These are phyloP conservation scores for Heteromyza rotundicornis DNA, from an alignment of 2,888 invertebrate species.

Conservation along the genomic window DNA sequence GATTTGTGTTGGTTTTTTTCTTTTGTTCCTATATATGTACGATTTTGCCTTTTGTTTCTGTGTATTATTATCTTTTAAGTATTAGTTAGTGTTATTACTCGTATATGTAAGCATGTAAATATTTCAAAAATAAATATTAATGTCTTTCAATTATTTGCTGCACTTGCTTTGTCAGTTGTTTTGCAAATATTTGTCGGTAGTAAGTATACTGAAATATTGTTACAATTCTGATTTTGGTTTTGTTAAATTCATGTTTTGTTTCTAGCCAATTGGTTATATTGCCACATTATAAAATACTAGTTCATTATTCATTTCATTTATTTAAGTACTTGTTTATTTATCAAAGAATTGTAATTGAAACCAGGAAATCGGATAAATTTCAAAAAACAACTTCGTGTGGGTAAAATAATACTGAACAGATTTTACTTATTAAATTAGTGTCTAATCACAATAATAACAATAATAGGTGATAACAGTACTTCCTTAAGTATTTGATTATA, in stretches of 20 bases:
- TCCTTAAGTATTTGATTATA: no score
- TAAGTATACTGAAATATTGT: background rate
- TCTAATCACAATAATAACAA: no score
- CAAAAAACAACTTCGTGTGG: no score
- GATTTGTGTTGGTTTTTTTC: background rate
- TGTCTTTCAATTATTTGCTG: background rate
- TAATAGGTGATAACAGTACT: no score
- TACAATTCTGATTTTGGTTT: constrained; percentile 1
- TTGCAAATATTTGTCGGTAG: background rate
- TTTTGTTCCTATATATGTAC: background rate
- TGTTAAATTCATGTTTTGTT: constrained; percentile 16
- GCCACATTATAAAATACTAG: no score
- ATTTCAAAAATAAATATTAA: constrained; percentile 3
- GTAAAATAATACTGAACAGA: no score
- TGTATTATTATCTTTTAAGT: background rate
- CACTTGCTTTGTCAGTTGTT: background rate
- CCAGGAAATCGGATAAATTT: no score
- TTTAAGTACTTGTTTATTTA: constrained; percentile 22
- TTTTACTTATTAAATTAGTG: no score
- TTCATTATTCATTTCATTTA: background rate
- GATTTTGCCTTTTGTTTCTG: background rate
- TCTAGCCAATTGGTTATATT: constrained; percentile 22
- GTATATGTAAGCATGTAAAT: constrained; percentile 1
- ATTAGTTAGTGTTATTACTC: no score
- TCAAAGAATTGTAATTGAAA: no score